These are phyloP conservation scores for Hipposideros larvatus DNA, from an alignment of 2,797 vertebrate species.

Conservation along the genomic window DNA sequence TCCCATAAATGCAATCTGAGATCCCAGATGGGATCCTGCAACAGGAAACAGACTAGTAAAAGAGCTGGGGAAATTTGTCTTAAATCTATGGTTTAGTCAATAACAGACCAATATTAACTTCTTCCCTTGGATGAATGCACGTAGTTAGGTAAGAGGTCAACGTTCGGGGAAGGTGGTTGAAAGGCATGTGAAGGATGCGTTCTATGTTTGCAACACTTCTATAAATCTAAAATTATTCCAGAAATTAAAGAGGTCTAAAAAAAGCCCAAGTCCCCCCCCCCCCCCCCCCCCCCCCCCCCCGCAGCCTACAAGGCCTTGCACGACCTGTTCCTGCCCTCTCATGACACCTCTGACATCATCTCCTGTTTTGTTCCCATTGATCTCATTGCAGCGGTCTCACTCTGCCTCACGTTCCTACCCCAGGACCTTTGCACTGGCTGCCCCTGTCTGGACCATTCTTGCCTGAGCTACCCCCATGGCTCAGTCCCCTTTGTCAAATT, in stretches of 20 bases:
- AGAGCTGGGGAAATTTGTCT: background rate
- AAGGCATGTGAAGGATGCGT: too few relatives aligned
- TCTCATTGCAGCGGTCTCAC: background rate
- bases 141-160: background rate
- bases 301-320: rapidly evolving
- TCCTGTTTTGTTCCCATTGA: background rate
- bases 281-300: background rate
- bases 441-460: background rate
- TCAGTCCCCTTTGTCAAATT: background rate
- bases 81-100: background rate
- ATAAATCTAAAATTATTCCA: background rate
- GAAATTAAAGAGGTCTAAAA: background rate
- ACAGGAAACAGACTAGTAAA: background rate
- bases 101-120: background rate
- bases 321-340: background rate
- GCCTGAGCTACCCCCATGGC: background rate
- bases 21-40: background rate
- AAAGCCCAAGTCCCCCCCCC: background rate
- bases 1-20: conserved; percentile 13
- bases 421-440: background rate
- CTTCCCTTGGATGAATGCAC: background rate
- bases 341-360: rapidly evolving
- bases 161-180: background rate
- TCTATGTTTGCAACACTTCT: background rate
- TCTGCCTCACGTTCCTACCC: background rate